These are phyloP conservation scores for Rhynchomys soricoides DNA, from an alignment of 2,113 vertebrate species.

Conservation along the genomic window DNA sequence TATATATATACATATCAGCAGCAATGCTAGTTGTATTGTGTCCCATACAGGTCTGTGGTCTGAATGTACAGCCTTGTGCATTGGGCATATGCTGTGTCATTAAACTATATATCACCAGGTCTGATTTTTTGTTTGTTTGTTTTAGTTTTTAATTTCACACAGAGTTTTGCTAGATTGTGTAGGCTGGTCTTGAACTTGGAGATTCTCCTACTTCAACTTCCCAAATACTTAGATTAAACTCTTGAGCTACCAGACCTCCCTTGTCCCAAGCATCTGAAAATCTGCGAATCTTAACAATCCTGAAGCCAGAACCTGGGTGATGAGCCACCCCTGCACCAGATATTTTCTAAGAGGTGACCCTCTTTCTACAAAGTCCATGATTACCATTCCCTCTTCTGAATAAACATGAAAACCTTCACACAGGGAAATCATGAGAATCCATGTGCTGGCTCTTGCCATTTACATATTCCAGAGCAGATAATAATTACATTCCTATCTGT, in stretches of 20 bases:
- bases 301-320: not conserved
- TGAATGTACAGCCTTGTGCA: not conserved
- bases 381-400: not conserved
- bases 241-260: not conserved
- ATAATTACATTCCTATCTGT: not conserved
- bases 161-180: not conserved
- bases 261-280: conserved; percentile 22
- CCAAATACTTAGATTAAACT: not conserved
- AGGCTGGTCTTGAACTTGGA: not conserved
- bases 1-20: not conserved
- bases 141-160: not conserved
- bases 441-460: not conserved
- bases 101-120: not conserved
- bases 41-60: not conserved
- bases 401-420: not conserved
- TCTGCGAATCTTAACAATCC: not conserved
- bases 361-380: not conserved
- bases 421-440: not conserved
- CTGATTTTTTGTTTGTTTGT: not conserved
- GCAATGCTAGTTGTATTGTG: not conserved
- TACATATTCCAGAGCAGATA: conserved; percentile 7
- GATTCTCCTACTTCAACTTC: not conserved
- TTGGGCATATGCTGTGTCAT: too few species aligned
- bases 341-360: not conserved
- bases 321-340: not conserved